Evolutionary conservation across 2,888 invertebrate genomes (phyloP), one percentile per base, ranked within the genome.

Genomic region (Tanypteryx hageni): DNA sequence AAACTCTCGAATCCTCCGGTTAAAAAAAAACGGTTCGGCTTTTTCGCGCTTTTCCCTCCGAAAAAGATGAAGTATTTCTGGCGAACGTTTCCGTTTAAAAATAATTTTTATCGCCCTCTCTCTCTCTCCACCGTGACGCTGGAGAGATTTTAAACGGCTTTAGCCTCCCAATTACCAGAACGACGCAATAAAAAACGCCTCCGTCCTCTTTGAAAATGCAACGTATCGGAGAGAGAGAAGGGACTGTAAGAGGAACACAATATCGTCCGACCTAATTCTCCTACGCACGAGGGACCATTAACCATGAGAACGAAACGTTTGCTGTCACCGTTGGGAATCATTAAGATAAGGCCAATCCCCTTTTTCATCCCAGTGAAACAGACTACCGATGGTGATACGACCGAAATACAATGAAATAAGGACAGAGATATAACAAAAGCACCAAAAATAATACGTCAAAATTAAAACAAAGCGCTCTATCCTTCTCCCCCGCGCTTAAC

Each of bases 41-140:
- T 68, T 76, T 27, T 27, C 27, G 22, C 2, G 76, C 76, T 76
- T 76, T 76, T 76, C 27, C 27, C n/a, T 27, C 76, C 76, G 22
- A 11, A 27, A 76, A 76, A 76, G 76, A 76, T 76, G 76, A 76
- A 76, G 76, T 76, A 76, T 76, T 76, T 76, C 76, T 22, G 76
- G 76, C 22, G 27, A 76, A 22, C 22, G 76, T 76, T 76, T 76
- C 76, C 76, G 76, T 76, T 76, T 76, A 76, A 76, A 76, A 76
- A 76, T 76, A 76, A 76, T 22, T 76, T 76, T 76, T 27, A 76
- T 76, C 76, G 27, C 76, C 27, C 76, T 76, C 76, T 27, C n/a
- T n/a, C 18, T 18, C 76, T 22, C 11, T 76, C 11, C 27, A 76
- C 22, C 76, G 76, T 76, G 76, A 27, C 76, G 22, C 27, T 22